These are phyloP conservation scores for Typhlichthys eigenmanni DNA, from an alignment of 2,797 vertebrate genomes.

Conservation along the genomic window DNA sequence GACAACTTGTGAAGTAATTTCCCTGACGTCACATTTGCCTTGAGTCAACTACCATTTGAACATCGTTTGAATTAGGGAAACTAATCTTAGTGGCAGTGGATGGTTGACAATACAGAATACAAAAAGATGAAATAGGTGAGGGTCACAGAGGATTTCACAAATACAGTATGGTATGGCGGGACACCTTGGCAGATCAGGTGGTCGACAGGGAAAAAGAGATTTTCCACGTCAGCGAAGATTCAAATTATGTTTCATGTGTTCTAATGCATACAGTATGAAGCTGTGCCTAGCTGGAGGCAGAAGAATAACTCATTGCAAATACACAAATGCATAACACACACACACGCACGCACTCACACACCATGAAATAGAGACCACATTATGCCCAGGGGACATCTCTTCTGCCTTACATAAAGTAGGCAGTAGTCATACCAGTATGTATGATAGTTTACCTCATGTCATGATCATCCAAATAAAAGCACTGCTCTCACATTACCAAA, in stretches of 20 bases:
- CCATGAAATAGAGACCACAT: slow-evolving; percentile 31
- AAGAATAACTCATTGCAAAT: slow-evolving; percentile 8
- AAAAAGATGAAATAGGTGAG: background rate
- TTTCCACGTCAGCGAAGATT: no score
- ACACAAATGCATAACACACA: background rate
- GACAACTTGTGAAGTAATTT: no score
- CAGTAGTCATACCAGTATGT: slow-evolving; percentile 32
- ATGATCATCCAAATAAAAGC: no score
- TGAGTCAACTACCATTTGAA: no score
- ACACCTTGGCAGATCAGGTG: no score
- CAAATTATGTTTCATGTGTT: background rate
- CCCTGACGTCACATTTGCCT: no score
- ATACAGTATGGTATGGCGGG: no score
- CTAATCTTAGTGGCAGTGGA: no score
- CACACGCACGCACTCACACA: background rate
- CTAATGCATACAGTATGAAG: background rate
- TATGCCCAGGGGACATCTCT: slow-evolving; percentile 24
- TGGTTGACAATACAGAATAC: no score
- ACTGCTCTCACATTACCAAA: no score
- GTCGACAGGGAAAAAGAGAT: no score
- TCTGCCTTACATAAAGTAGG: background rate
- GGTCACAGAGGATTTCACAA: background rate
- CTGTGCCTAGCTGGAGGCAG: slow-evolving; percentile 5
- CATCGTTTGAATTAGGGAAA: no score
- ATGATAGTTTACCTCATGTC: slow-evolving; percentile 15